Evolutionary conservation across 23 tunicate species (phyloP).

Genomic region (Ascidia mentula): DNA sequence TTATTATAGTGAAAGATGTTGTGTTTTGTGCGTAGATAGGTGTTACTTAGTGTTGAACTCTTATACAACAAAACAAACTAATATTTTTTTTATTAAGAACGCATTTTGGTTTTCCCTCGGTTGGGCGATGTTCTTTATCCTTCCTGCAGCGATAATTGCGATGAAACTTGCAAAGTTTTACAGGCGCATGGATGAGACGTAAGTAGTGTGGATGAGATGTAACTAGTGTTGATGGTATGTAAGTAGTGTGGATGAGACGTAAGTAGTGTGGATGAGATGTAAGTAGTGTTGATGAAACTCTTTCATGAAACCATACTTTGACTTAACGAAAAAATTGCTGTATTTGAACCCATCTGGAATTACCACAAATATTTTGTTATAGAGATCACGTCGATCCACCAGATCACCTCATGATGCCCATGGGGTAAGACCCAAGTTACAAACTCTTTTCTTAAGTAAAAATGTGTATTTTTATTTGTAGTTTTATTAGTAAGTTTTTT

Average conservation of each 20-base stretch:
- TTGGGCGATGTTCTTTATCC: conserved; percentile 62
- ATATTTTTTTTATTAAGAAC: conserved; percentile 26
- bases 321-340: too few relatives aligned
- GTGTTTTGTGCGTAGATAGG: too few relatives aligned
- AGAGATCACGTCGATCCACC: conserved; percentile 1
- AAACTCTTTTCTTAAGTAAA: too few relatives aligned
- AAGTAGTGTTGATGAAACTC: neutral
- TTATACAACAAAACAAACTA: too few relatives aligned
- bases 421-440: neutral
- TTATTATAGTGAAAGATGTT: neutral
- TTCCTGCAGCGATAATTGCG: conserved; percentile 54
- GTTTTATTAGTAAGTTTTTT: too few relatives aligned
- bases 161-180: conserved; percentile 71
- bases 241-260: neutral
- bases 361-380: too few relatives aligned
- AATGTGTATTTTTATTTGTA: too few relatives aligned
- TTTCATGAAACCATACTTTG: too few relatives aligned
- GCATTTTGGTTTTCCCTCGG: conserved; percentile 83
- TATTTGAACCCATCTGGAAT: too few relatives aligned
- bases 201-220: neutral
- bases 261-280: conserved; percentile 36
- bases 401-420: neutral
- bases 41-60: too few relatives aligned
- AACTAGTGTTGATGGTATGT: conserved; percentile 30
- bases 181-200: conserved; percentile 40